Base-by-base conservation (phyloP, 2,113 vertebrate species). In the Lota lota region DNA sequence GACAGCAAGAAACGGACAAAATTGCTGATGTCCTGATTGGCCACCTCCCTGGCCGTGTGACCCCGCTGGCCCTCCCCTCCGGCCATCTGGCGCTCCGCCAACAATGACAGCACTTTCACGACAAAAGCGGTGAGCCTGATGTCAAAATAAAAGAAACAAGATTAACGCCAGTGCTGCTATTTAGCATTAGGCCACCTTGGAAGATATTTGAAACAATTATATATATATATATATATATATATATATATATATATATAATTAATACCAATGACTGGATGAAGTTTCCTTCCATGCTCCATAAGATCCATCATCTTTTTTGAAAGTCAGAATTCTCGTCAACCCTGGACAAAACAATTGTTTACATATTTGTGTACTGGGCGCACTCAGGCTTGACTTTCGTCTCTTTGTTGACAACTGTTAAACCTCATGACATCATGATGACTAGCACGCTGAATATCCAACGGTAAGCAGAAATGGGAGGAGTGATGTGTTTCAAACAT, bases 91-190 rank as follows among this genome's bases (percentile, higher is more conserved):
- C 62, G 84, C 4, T 90, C 56, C 0, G 80, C 76, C 58, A 91
- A 76, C 63, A 94, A 7, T 0, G 93, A 94, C 69, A 95, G 70
- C 22, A 94, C 83, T 77, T 94, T 96, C 22, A 94, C 79, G 62
- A 95, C 87, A 59, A 92, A 88, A 4, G 93, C 93, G 0, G 94
- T 95, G 67, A 93, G 77, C 95, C 95, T 95, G 61, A 20, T n/a
- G 3, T 40, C 18, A 20, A 12, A 54, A 22, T 65, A 36, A 3
- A 59, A 28, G 19, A 40, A 53, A 51, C 22, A 56, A 8, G 40
- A 11, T 47, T 14, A 47, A 1, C 0, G 28, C 28, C 28, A 33
- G 28, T 33, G 28, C 28, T 33, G 28, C 28, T 33, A 6, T 33
- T 33, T 33, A 33, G 28, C 28, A 33, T 4, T 4, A 33, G 28